A percentile compares a stretch with the other conserved stretches of the same genome.
Conservation (phyloP, 2,797 vertebrate genomes). For the Heteromormyrus szaboi region DNA sequence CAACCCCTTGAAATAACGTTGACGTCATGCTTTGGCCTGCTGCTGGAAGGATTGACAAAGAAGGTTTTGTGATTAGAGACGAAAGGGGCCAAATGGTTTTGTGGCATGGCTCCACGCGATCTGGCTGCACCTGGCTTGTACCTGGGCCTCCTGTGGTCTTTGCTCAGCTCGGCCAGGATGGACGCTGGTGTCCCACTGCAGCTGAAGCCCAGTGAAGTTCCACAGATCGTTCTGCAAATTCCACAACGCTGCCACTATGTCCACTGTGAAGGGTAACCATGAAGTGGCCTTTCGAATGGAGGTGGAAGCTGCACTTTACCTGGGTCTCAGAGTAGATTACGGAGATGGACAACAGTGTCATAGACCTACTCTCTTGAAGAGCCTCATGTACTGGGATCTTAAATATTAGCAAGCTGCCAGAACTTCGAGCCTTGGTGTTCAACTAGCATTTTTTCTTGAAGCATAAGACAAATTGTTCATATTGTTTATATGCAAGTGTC, state of each 20-base stretch:
- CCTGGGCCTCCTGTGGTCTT: conserved; percentile 2
- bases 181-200: neutral
- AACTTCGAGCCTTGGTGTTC: neutral
- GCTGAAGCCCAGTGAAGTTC: neutral
- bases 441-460: neutral
- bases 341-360: neutral
- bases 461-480: neutral
- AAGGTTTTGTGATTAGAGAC: conserved; percentile 51
- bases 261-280: neutral
- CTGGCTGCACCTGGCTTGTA: neutral
- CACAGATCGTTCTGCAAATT: neutral
- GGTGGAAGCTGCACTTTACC: neutral
- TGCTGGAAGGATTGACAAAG: conserved; percentile 66
- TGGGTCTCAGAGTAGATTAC: neutral
- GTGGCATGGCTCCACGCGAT: neutral
- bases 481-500: neutral
- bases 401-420: neutral
- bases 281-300: neutral
- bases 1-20: conserved; percentile 66
- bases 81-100: neutral
- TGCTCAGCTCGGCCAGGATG: neutral
- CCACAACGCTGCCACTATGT: neutral
- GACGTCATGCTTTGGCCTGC: conserved; percentile 63
- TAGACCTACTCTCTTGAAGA: neutral
- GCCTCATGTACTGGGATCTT: neutral